Evolutionary conservation across 2,888 invertebrate species (phyloP).

Genomic region (Tenthredo mesomela): DNA sequence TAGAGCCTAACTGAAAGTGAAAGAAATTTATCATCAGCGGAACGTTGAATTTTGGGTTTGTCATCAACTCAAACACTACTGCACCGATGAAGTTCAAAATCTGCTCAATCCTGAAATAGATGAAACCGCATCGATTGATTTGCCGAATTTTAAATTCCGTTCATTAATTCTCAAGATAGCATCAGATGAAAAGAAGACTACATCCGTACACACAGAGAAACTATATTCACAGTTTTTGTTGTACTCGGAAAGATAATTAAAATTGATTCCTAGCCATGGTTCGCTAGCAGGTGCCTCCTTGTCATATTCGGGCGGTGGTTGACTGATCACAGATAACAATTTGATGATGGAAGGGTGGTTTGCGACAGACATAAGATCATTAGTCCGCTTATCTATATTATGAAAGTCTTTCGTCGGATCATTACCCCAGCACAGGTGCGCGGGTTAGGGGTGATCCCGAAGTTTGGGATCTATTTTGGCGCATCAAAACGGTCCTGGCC

Average conservation of each 20-base stretch:
- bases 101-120: neutral
- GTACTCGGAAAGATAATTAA: neutral
- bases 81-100: neutral
- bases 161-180: neutral
- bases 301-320: neutral
- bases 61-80: neutral
- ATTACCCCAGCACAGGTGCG: slow-evolving; percentile 44
- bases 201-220: neutral
- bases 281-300: neutral
- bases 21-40: neutral
- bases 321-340: slow-evolving; percentile 4
- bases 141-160: neutral
- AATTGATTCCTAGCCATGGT: neutral
- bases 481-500: slow-evolving; percentile 9
- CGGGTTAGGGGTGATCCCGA: neutral
- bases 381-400: slow-evolving; percentile 47
- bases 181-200: neutral
- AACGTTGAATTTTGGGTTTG: neutral
- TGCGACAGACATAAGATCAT: slow-evolving; percentile 36
- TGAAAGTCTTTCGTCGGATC: slow-evolving; percentile 37
- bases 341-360: slow-evolving; percentile 5
- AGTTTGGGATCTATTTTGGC: slow-evolving; percentile 35
- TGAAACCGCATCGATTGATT: neutral
- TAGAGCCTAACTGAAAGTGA: neutral
- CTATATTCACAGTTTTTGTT: neutral